Percentiles rank a stretch among this genome's conserved stretches.
phyloP scores from a whole-genome alignment of 2,888 invertebrate species.

The Amphipoea oculea region DNA sequence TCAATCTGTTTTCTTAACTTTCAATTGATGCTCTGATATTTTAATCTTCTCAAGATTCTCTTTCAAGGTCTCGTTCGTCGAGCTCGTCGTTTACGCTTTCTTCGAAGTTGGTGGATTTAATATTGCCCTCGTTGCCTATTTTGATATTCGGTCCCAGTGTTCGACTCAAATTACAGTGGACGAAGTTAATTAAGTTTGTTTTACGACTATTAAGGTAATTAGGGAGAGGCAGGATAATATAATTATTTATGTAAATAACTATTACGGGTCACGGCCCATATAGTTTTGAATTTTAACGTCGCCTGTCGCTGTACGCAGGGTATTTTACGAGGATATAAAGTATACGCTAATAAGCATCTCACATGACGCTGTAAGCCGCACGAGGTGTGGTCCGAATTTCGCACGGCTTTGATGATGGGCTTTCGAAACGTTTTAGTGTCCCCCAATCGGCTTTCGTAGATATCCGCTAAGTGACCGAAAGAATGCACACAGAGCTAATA shows the following conservation, averaged over 20 bases:
- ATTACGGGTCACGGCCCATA: slow-evolving; percentile 66
- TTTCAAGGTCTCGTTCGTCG: slow-evolving; percentile 37
- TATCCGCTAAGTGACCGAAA: slow-evolving; percentile 83
- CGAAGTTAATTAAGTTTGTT: slow-evolving; percentile 67
- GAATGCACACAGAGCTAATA: slow-evolving; percentile 76
- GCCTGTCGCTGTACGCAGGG: slow-evolving; percentile 46
- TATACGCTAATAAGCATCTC: slow-evolving; percentile 67
- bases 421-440: slow-evolving; percentile 77
- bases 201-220: slow-evolving; percentile 69
- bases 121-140: slow-evolving; percentile 55
- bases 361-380: slow-evolving; percentile 57
- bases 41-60: slow-evolving; percentile 46
- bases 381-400: slow-evolving; percentile 83
- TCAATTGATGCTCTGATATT: slow-evolving; percentile 55
- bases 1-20: slow-evolving; percentile 69
- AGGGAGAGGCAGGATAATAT: slow-evolving; percentile 63
- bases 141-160: slow-evolving; percentile 63
- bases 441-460: slow-evolving; percentile 77
- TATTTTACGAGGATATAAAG: slow-evolving; percentile 64
- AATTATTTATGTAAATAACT: slow-evolving; percentile 69
- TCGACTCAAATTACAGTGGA: slow-evolving; percentile 60
- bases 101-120: slow-evolving; percentile 48
- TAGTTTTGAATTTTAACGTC: slow-evolving; percentile 61
- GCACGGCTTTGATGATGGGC: slow-evolving; percentile 77
- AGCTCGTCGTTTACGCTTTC: slow-evolving; percentile 18